These are phyloP conservation scores for Melolontha melolontha DNA, from an alignment of 2,888 invertebrate genomes.

Conservation along the genomic window DNA sequence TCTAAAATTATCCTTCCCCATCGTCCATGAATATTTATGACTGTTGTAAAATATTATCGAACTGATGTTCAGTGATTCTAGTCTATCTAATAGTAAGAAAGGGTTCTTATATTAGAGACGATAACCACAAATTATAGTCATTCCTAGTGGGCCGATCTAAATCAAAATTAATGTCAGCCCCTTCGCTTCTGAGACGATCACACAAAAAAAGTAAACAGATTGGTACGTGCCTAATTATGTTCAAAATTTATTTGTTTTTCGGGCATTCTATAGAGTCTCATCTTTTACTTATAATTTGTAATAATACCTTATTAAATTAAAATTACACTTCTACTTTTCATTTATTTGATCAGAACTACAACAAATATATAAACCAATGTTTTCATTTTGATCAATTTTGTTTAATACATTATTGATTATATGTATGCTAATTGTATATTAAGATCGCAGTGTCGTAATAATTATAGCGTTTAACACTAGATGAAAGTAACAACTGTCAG, in stretches of 20 bases:
- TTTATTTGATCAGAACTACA: no score
- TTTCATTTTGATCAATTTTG: no score
- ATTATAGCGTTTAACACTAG: no score
- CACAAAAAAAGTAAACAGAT: slow-evolving; percentile 9
- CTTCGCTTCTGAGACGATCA: not conserved
- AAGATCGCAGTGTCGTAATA: no score
- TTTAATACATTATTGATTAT: no score
- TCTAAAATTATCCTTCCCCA: slow-evolving; percentile 42
- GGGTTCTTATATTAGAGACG: not conserved
- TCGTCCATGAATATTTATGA: slow-evolving; percentile 31
- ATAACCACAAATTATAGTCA: slow-evolving; percentile 16
- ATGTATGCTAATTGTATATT: no score
- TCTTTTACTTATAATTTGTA: no score
- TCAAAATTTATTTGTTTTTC: slow-evolving; percentile 5
- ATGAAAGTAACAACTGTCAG: no score
- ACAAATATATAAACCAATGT: no score
- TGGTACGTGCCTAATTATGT: slow-evolving; percentile 6
- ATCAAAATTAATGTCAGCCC: slow-evolving; percentile 8
- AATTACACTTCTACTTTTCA: no score
- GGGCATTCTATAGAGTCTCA: no score
- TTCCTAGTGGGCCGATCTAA: not conserved
- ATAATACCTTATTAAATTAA: no score
- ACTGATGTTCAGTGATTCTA: slow-evolving; percentile 8
- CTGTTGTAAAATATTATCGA: slow-evolving; percentile 1
- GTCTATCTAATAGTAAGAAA: slow-evolving; percentile 10